A percentile compares a stretch with the other conserved stretches of the same genome.
phyloP scores from a whole-genome alignment of 2,113 vertebrate genomes.

The Lagopus leucura region DNA sequence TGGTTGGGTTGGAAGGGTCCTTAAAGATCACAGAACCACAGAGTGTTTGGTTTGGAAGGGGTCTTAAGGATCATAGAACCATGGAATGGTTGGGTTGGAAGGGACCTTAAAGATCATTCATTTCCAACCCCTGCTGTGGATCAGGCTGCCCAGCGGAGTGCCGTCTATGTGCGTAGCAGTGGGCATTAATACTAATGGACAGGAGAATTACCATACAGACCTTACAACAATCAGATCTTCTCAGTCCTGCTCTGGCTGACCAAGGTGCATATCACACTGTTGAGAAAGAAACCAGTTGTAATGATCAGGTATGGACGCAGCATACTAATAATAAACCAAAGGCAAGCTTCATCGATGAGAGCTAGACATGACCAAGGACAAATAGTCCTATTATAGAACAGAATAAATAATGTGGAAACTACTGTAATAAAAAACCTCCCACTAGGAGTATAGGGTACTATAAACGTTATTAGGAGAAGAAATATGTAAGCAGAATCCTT shows the following conservation, averaged over 20 bases:
- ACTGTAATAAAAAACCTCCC: too few relatives aligned
- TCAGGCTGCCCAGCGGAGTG: background rate
- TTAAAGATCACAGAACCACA: too few relatives aligned
- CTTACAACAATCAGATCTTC: background rate
- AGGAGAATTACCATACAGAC: background rate
- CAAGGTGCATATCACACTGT: background rate
- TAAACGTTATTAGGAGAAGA: background rate
- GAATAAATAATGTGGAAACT: background rate
- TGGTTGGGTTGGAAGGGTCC: too few relatives aligned
- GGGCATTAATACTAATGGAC: accelerated
- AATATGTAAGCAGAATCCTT: background rate
- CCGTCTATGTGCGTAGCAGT: background rate
- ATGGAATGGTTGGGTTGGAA: too few relatives aligned
- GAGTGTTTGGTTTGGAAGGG: too few relatives aligned
- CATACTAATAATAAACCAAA: background rate
- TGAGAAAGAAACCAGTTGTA: background rate
- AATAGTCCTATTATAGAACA: background rate
- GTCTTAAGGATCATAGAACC: too few relatives aligned
- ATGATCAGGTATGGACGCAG: background rate
- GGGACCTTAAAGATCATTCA: too few relatives aligned
- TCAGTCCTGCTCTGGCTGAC: background rate
- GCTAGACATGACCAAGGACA: background rate
- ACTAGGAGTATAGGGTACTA: background rate
- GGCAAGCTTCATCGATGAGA: background rate
- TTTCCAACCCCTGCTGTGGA: too few relatives aligned